These are phyloP conservation scores for Cerastis rubricosa DNA, from an alignment of 2,888 invertebrate genomes.

Conservation along the genomic window DNA sequence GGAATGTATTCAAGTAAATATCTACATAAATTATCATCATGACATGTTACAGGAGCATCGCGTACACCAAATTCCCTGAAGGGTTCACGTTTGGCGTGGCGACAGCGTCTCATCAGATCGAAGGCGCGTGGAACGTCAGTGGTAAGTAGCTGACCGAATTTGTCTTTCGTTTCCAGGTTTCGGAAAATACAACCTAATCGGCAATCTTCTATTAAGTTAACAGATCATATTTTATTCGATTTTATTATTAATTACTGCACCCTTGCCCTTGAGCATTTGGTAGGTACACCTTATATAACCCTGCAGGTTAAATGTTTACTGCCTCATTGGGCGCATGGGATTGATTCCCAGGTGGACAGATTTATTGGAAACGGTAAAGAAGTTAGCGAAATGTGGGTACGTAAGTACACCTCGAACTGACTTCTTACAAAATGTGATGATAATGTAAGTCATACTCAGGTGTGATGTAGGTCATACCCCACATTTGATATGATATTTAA, in stretches of 20 bases:
- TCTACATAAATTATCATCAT: background rate
- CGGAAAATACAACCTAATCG: background rate
- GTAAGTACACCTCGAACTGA: background rate
- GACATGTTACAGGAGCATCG: slow-evolving; percentile 72
- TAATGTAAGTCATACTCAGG: background rate
- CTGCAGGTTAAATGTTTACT: background rate
- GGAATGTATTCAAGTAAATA: background rate
- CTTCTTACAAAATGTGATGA: background rate
- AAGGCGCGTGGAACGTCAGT: slow-evolving; percentile 91
- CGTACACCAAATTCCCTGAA: slow-evolving; percentile 86
- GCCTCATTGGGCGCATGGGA: background rate
- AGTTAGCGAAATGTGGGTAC: background rate
- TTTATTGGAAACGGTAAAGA: background rate
- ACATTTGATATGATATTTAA: background rate
- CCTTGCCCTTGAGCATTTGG: background rate
- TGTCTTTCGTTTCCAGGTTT: background rate
- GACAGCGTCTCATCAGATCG: slow-evolving; percentile 92
- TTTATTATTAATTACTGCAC: background rate
- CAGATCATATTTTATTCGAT: background rate
- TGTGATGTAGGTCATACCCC: no score
- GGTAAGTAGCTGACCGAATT: slow-evolving; percentile 81
- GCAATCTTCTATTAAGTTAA: background rate
- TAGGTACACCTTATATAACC: background rate
- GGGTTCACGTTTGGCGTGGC: slow-evolving; percentile 89
- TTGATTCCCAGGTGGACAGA: background rate